Percentiles rank a stretch among this genome's conserved stretches.
Conservation (phyloP, 92 coral and sea anemone genomes). For the Ricordea florida region DNA sequence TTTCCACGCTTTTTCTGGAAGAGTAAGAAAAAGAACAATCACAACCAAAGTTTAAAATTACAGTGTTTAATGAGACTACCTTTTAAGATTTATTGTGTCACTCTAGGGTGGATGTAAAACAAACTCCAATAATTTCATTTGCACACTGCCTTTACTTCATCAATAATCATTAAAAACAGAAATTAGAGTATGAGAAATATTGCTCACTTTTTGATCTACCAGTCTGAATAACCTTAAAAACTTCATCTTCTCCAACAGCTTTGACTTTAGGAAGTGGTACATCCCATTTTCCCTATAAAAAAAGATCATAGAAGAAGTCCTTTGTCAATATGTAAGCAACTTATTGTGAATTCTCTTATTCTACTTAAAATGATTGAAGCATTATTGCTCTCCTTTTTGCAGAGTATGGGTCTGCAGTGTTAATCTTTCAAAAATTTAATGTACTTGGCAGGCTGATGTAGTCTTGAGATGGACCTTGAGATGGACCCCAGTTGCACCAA, state of each 20-base stretch:
- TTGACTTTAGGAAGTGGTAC: slow-evolving; percentile 98
- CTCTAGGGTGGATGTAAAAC: neutral
- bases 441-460: too few species aligned
- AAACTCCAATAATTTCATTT: too few species aligned
- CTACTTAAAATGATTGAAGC: too few species aligned
- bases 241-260: slow-evolving; percentile 99
- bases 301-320: too few species aligned
- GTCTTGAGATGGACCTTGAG: too few species aligned
- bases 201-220: slow-evolving; percentile 97
- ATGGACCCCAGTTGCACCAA: too few species aligned
- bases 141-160: too few species aligned
- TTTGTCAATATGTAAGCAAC: neutral
- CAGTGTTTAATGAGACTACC: neutral
- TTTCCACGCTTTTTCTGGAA: slow-evolving; percentile 93
- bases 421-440: too few species aligned
- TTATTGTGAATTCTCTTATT: neutral
- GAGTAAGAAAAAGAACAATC: neutral
- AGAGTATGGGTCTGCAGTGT: too few species aligned
- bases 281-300: slow-evolving; percentile 91
- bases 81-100: neutral
- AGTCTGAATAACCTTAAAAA: slow-evolving; percentile 90
- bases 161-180: neutral
- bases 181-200: neutral
- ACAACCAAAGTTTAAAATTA: neutral
- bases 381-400: too few species aligned